These are phyloP conservation scores for Macrotis lagotis DNA, from an alignment of 2,113 vertebrate genomes.

Conservation along the genomic window DNA sequence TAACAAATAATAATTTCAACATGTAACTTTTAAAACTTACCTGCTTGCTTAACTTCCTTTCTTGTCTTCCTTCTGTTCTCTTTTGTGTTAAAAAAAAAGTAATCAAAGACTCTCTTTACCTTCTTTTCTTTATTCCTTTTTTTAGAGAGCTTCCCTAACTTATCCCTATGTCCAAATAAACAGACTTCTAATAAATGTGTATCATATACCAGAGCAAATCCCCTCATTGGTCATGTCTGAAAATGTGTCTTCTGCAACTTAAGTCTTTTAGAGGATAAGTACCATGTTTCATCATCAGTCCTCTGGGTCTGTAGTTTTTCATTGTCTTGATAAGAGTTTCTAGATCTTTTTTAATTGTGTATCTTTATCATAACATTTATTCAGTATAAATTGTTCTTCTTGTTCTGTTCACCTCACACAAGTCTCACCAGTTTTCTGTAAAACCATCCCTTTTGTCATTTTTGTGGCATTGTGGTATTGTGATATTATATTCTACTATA, in stretches of 20 bases:
- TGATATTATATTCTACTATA: not conserved
- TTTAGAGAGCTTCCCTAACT: no score
- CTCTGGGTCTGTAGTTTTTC: not conserved
- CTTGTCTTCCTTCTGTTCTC: no score
- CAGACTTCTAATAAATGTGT: not conserved
- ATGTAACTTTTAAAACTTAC: no score
- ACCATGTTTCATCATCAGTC: not conserved
- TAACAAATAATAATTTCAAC: no score
- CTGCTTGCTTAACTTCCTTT: no score
- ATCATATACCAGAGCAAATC: not conserved
- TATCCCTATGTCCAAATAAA: not conserved
- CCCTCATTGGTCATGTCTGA: not conserved
- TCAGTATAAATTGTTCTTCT: not conserved
- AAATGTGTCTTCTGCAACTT: not conserved
- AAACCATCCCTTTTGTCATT: not conserved
- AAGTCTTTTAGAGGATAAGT: not conserved
- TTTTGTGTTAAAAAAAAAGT: no score
- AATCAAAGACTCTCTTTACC: no score
- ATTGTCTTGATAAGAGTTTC: not conserved
- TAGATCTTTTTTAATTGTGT: no score
- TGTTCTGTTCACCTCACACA: not conserved
- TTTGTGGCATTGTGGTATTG: not conserved
- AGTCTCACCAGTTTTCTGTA: not conserved
- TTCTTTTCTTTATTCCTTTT: no score
- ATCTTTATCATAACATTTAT: not conserved